Evolutionary conservation across 92 coral and sea anemone genomes (phyloP), one percentile per base, ranked within the genome.

Genomic region (Scolanthus callimorphus): DNA sequence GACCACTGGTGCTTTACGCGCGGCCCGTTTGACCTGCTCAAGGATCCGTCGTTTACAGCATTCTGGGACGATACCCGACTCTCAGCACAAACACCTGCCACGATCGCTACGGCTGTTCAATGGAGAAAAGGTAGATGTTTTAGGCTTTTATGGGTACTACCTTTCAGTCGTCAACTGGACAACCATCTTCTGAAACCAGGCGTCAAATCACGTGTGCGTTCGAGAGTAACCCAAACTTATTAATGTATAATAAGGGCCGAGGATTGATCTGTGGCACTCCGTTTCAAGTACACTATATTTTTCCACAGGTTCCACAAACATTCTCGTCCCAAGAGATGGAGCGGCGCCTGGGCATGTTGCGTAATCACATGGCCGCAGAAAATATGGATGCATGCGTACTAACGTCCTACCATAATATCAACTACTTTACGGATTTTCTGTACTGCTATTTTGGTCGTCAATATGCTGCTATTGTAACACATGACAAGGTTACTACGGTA

Each of bases 381-480:
- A 60, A 59, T 12, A 76, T 90, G n/a, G 95, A 70, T 81, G 95
- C 95, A 70, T 90, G 97, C 82, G 90, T 86, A 49, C 63, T 90
- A n/a, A 86, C 95, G 17, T 81, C 97, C 12, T 69, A 76, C 31
- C 97, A 90, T 50, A 90, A 90, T 56, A 63, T 86, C 46, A 75
- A 73, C 60, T 86, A 90, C 43, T 90, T 59, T 39, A 86, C 95
- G 27, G 97, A 82, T 65, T 90, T 78, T 38, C 54, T 90, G 28
- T 82, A 69, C 30, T 90, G 85, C 49, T 73, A 65, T 51, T 90
- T 86, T 49, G 97, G 95, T 27, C 74, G 97, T 29, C 85, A 85
- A 19, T 86, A 86, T 34, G 95, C 79, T 0, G 60, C 75, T 29
- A 67, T 85, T 21, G 86, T 90, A 3, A 90, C 97, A n/a, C 81